Evolutionary conservation across 2,888 invertebrate species (phyloP), one percentile per base, ranked within the genome.

Genomic region (Sesamia inferens): DNA sequence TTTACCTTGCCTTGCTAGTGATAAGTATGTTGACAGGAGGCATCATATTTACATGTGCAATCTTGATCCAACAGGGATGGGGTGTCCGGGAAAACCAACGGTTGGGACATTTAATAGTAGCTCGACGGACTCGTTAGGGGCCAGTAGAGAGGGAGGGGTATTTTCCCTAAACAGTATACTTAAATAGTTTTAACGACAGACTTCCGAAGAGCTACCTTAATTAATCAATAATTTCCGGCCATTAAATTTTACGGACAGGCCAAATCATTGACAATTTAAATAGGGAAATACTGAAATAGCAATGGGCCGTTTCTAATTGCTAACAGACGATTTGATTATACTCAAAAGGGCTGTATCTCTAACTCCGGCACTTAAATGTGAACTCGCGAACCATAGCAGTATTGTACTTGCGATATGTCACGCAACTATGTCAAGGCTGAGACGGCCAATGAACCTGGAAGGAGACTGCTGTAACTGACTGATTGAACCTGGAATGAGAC

Each of bases 341-440:
- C 59, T 39, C 59, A 42, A 68, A 81, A 74, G 74, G 54, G 51
- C 69, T 70, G 76, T 70, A 48, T 19, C 39, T 71, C 22, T 64
- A 24, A 76, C 71, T 64, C 16, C 48, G 22, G 44, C 44, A 31
- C 31, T 66, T 59, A n/a, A 55, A 47, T 51, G 64, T 68, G 68
- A 69, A 83, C 69, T 58, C 24, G 47, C 24, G 62, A 80, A 70
- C 69, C 73, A 72, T 73, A 71, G 66, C 66, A 67, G 72, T 73
- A 71, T 71, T 71, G 71, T 78, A 75, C 68, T 82, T 83, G 86
- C 77, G 83, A 79, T 57, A 62, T 68, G 47, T 85, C 83, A 86
- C 83, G 77, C 70, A 86, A 84, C 57, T 69, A 65, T 76, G 74
- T 79, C 86, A 85, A 85, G 85, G 86, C 79, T 83, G 69, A 63